These are phyloP conservation scores for Mustela lutreola DNA, from an alignment of 2,113 vertebrate species.

Conservation along the genomic window DNA sequence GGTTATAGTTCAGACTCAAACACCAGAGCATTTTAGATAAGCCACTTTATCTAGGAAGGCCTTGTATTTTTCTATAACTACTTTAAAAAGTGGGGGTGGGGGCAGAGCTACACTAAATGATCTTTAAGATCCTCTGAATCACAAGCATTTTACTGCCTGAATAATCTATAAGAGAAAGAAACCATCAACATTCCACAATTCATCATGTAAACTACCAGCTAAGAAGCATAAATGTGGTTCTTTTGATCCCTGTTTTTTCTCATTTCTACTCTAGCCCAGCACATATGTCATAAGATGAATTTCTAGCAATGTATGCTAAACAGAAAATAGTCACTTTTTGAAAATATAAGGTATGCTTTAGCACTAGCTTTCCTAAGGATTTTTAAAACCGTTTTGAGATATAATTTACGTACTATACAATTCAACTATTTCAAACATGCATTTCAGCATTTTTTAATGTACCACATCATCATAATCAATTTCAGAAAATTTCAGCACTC, in stretches of 20 bases:
- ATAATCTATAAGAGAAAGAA: background rate
- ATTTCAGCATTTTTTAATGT: background rate
- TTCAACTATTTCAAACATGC: background rate
- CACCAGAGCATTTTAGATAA: background rate
- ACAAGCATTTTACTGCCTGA: background rate
- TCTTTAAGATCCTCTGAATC: background rate
- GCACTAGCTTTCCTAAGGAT: background rate
- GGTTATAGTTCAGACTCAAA: background rate
- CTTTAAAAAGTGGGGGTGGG: background rate
- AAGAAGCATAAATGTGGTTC: background rate
- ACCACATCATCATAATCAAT: background rate
- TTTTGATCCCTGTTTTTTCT: slow-evolving; percentile 30
- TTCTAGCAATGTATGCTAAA: background rate
- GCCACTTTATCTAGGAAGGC: background rate
- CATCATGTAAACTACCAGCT: background rate
- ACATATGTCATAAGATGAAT: slow-evolving; percentile 32
- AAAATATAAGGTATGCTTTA: background rate
- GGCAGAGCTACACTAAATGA: background rate
- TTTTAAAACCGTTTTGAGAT: background rate
- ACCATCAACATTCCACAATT: background rate
- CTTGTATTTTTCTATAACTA: background rate
- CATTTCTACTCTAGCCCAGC: background rate
- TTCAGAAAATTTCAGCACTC: background rate
- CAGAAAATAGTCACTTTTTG: background rate
- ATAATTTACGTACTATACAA: background rate